Conservation (phyloP, 2,888 invertebrate genomes). For the Athalia cordata region DNA sequence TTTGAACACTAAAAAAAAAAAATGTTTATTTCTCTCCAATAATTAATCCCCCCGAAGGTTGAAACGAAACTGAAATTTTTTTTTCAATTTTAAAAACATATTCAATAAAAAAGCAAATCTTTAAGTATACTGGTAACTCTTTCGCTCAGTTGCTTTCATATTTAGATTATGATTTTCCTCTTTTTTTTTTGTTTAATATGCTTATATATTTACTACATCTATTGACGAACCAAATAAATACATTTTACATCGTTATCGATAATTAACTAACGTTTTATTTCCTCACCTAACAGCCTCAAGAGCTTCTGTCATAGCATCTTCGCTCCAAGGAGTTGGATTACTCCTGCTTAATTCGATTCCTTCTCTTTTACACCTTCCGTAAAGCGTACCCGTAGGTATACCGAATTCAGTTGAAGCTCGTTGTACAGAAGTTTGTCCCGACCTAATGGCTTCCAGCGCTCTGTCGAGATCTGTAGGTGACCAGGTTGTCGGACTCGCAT, state of each 20-base stretch:
- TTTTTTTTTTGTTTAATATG: too few relatives aligned
- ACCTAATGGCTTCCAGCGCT: constrained; percentile 87
- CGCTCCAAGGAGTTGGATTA: constrained; percentile 96
- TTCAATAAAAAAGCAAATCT: too few relatives aligned
- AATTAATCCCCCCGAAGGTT: background rate
- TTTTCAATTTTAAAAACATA: background rate
- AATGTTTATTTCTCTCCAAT: background rate
- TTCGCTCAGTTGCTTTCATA: too few relatives aligned
- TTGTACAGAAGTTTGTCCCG: constrained; percentile 89
- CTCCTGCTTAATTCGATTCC: constrained; percentile 92
- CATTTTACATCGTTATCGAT: background rate
- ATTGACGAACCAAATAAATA: constrained; percentile 20
- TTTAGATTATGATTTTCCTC: too few relatives aligned
- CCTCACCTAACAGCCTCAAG: constrained; percentile 89
- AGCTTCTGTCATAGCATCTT: constrained; percentile 93
- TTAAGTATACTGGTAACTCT: too few relatives aligned
- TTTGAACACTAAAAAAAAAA: constrained; percentile 19
- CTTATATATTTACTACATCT: too few relatives aligned
- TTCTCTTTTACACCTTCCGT: constrained; percentile 91
- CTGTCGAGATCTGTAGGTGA: constrained; percentile 88
- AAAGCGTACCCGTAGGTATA: constrained; percentile 91
- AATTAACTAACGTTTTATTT: constrained; percentile 33
- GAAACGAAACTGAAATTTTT: background rate
- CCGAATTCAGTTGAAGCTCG: constrained; percentile 90
- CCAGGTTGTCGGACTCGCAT: constrained; percentile 93